Evolutionary conservation across 2,113 vertebrate genomes (phyloP).

Genomic region (Sinocyclocheilus grahami): DNA sequence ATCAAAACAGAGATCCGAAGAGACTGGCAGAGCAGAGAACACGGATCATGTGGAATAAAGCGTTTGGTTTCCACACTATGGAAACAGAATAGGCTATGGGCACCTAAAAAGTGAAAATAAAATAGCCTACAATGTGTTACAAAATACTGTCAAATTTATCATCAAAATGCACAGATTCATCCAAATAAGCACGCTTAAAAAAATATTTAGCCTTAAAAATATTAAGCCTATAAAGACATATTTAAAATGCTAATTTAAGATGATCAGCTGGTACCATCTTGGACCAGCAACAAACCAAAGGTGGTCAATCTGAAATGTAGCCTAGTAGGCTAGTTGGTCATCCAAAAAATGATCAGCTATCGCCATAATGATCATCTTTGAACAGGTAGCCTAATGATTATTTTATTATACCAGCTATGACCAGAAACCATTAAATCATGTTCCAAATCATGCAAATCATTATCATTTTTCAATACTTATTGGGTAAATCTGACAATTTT

Average conservation of each 20-base stretch:
- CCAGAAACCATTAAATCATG: neutral
- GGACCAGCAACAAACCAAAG: neutral
- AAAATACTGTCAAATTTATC: neutral
- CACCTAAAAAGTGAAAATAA: neutral
- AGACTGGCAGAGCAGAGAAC: constrained; percentile 53
- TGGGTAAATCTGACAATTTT: too few relatives aligned
- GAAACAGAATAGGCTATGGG: neutral
- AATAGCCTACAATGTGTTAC: neutral
- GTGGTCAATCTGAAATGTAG: neutral
- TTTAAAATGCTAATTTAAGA: neutral
- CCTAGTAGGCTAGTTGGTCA: neutral
- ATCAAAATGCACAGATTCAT: neutral
- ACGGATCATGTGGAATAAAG: neutral
- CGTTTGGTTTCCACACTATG: neutral
- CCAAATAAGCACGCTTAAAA: too few relatives aligned
- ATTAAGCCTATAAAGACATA: neutral
- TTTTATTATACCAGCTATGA: too few relatives aligned
- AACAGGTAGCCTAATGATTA: neutral
- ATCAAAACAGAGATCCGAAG: constrained; percentile 59
- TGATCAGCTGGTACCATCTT: neutral
- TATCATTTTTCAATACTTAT: neutral
- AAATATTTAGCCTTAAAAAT: neutral
- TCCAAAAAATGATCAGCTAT: neutral
- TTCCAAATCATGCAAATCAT: neutral
- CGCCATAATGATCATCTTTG: neutral